Percentiles rank a stretch among this genome's conserved stretches.
Conservation (phyloP, 2,888 invertebrate species). For the Heliconius hortense region DNA sequence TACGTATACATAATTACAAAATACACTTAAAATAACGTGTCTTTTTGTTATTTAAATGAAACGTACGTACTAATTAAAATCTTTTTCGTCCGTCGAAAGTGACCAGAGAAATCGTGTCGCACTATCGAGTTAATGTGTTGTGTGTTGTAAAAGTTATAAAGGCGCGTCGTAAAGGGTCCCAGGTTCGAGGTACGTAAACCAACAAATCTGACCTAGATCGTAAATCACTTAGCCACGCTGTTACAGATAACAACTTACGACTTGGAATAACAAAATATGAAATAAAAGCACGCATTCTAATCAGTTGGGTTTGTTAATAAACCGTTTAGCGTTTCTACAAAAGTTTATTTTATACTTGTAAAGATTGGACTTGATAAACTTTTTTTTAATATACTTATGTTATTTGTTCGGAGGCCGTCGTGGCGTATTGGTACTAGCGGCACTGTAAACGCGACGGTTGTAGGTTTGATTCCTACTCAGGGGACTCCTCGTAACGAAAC, state of each 20-base stretch:
- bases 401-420: too few species aligned
- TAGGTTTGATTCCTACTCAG: too few species aligned
- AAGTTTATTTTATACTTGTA: constrained; percentile 19
- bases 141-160: constrained; percentile 71
- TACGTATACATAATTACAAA: neutral
- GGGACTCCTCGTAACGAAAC: too few species aligned
- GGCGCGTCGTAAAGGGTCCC: constrained; percentile 71
- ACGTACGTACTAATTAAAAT: constrained; percentile 25
- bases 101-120: constrained; percentile 41
- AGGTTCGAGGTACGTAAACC: constrained; percentile 75
- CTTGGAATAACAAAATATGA: constrained; percentile 64
- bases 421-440: too few species aligned
- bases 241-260: constrained; percentile 75
- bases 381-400: neutral
- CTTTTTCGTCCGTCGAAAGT: constrained; percentile 28
- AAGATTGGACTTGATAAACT: neutral
- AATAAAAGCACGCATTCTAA: constrained; percentile 42
- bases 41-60: constrained; percentile 16
- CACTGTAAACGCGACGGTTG: too few species aligned
- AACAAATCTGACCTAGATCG: constrained; percentile 80
- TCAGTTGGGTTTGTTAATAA: constrained; percentile 25
- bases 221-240: constrained; percentile 80
- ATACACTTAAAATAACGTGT: neutral
- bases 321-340: constrained; percentile 21
- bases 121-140: constrained; percentile 46